phyloP scores from a whole-genome alignment of 2,888 invertebrate genomes.

The Ectropis crepuscularia region DNA sequence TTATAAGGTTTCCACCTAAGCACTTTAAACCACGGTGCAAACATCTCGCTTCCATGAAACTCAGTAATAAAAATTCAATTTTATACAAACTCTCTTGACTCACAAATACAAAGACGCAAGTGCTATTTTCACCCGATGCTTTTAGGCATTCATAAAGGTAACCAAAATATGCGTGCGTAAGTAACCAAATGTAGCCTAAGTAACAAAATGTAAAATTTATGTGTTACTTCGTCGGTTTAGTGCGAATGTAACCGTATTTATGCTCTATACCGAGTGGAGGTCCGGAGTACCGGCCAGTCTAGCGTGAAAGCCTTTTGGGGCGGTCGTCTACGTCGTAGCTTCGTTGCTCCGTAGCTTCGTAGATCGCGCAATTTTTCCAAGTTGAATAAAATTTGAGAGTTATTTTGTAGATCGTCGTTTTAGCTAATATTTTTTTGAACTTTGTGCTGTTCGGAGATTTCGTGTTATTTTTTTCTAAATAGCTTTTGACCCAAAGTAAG shows the following conservation, averaged over 20 bases:
- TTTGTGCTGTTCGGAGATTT: constrained; percentile 29
- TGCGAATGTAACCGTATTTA: constrained; percentile 35
- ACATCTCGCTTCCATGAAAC: constrained; percentile 21
- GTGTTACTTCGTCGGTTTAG: constrained; percentile 42
- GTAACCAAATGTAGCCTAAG: constrained; percentile 49
- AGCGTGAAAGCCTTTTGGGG: constrained; percentile 52
- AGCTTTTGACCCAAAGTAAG: constrained; percentile 15
- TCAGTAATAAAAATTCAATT: constrained; percentile 40
- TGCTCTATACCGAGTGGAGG: constrained; percentile 21
- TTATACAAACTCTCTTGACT: constrained; percentile 25
- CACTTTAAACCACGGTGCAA: constrained; percentile 35
- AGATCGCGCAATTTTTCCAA: constrained; percentile 41
- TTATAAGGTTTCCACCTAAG: constrained; percentile 42
- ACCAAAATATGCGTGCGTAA: constrained; percentile 41
- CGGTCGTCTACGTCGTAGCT: constrained; percentile 68
- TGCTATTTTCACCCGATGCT: constrained; percentile 31
- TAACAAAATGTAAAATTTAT: constrained; percentile 53
- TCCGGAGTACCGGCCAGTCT: constrained; percentile 56
- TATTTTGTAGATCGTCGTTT: constrained; percentile 38
- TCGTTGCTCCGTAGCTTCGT: constrained; percentile 40
- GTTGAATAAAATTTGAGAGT: constrained; percentile 48
- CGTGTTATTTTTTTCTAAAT: constrained; percentile 20
- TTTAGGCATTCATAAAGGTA: constrained; percentile 45
- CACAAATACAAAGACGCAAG: constrained; percentile 19
- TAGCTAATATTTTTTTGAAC: constrained; percentile 29